phyloP scores from a whole-genome alignment of 2,113 vertebrate species.

The Upupa epops region DNA sequence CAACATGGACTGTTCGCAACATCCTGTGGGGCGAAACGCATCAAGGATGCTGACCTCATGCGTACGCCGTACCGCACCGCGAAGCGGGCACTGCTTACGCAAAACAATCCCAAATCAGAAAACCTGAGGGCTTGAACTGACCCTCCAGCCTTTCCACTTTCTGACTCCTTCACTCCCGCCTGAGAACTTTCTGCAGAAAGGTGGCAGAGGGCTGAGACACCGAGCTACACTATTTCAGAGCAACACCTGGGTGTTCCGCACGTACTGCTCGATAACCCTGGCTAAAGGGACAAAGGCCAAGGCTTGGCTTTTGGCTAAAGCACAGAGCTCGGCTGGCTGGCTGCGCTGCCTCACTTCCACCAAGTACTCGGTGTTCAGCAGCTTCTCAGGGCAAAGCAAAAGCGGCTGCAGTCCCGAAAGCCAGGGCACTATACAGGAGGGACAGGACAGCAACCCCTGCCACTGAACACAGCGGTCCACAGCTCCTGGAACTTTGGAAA shows the following conservation, averaged over 20 bases:
- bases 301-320: background rate
- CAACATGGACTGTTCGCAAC: background rate
- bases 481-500: background rate
- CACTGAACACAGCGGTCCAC: background rate
- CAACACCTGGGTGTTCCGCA: background rate
- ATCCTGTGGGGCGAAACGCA: background rate
- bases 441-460: background rate
- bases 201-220: constrained; percentile 29
- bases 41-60: background rate
- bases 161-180: constrained; percentile 36
- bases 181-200: constrained; percentile 37
- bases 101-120: constrained; percentile 1
- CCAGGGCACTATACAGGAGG: background rate
- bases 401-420: background rate
- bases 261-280: background rate
- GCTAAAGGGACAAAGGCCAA: background rate
- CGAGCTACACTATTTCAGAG: constrained; percentile 37
- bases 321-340: background rate
- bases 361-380: background rate
- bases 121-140: constrained; percentile 24
- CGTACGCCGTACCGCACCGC: background rate
- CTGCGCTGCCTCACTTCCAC: background rate
- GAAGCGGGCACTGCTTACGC: background rate
- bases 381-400: constrained; percentile 1
- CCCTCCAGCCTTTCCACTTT: constrained; percentile 41